phyloP scores from a whole-genome alignment of 1,140 invertebrate genomes.

The Planococcus citri region DNA sequence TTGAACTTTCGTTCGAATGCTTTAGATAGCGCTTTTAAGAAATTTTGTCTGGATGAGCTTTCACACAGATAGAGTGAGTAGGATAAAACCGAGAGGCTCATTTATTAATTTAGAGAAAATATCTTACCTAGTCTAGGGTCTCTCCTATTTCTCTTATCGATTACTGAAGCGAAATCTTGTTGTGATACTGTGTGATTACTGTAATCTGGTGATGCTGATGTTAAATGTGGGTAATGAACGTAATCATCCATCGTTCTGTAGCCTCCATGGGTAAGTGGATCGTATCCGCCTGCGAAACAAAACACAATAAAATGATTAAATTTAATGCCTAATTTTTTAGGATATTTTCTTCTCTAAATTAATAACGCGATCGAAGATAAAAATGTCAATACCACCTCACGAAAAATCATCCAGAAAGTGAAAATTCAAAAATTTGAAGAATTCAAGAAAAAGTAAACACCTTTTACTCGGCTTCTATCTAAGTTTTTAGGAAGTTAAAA shows the following conservation, averaged over 20 bases:
- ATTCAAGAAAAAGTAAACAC: too few relatives aligned
- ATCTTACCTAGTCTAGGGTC: conserved; percentile 23
- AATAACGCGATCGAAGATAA: too few relatives aligned
- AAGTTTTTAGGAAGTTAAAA: too few relatives aligned
- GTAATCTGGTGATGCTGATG: conserved; percentile 41
- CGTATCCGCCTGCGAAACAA: conserved; percentile 44
- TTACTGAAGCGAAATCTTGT: conserved; percentile 60
- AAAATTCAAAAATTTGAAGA: too few relatives aligned
- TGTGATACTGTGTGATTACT: conserved; percentile 59
- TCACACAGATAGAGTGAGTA: not conserved
- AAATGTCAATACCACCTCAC: too few relatives aligned
- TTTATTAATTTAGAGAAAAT: not conserved
- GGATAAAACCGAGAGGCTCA: not conserved
- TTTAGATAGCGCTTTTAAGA: not conserved
- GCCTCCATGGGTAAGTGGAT: conserved; percentile 61
- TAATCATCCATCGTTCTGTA: conserved; percentile 76
- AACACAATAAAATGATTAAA: not conserved
- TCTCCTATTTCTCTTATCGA: conserved; percentile 21
- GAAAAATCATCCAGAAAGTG: too few relatives aligned
- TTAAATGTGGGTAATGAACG: conserved; percentile 63
- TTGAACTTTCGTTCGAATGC: not conserved
- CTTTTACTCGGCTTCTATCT: too few relatives aligned
- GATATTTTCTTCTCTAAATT: not conserved
- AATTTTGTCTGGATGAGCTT: not conserved
- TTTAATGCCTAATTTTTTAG: too few relatives aligned